These are phyloP conservation scores for Spilogale gracilis DNA, from an alignment of 2,113 vertebrate species.

Conservation along the genomic window DNA sequence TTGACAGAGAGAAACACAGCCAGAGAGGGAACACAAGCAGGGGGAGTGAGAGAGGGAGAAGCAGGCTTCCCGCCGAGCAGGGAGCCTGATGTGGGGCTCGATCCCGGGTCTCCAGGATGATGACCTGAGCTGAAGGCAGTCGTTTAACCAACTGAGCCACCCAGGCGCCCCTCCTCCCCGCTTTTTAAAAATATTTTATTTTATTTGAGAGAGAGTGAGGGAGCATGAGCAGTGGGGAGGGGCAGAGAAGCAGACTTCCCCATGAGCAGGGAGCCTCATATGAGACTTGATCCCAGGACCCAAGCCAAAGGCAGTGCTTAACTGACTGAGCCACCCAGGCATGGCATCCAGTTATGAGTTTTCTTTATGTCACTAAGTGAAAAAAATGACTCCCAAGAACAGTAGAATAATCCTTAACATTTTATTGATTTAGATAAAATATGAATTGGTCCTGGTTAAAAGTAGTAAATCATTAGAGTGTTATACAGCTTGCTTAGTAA, in stretches of 20 bases:
- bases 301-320: too few species aligned
- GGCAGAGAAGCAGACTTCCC: background rate
- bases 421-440: conserved; percentile 7
- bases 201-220: background rate
- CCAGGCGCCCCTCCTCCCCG: too few species aligned
- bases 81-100: too few species aligned
- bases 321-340: background rate
- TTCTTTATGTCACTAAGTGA: background rate
- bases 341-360: background rate
- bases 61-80: too few species aligned
- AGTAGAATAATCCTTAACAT: background rate
- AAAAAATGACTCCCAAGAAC: background rate
- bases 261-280: background rate
- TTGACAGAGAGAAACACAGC: too few species aligned
- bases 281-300: background rate
- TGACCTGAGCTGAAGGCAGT: too few species aligned
- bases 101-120: too few species aligned
- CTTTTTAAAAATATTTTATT: background rate
- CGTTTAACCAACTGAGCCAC: too few species aligned
- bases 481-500: background rate
- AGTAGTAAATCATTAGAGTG: background rate
- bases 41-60: too few species aligned
- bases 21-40: too few species aligned
- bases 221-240: too few species aligned
- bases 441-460: background rate